Percentiles rank a stretch among this genome's conserved stretches.
Evolutionary conservation across 1,140 invertebrate genomes (phyloP).

Genomic region (Meloidogyne floridensis): DNA sequence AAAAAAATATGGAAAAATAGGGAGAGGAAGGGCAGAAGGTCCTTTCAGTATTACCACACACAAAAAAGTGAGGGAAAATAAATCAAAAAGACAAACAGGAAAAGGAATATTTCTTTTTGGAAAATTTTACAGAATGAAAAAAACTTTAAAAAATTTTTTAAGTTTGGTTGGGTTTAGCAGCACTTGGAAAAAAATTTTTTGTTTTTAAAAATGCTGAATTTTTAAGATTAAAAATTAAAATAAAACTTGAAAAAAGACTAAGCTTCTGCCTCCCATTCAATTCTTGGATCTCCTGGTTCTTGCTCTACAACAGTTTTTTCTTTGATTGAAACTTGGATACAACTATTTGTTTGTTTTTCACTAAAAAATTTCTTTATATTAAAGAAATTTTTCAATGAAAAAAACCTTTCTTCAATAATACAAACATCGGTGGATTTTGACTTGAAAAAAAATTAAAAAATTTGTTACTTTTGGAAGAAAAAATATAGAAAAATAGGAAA

Average conservation of each 20-base stretch:
- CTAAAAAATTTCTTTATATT: neutral
- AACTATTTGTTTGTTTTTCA: neutral
- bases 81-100: neutral
- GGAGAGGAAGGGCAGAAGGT: no score
- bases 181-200: neutral
- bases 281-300: neutral
- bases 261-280: neutral
- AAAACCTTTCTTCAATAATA: constrained; percentile 7
- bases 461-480: no score
- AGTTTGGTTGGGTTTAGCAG: neutral
- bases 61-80: neutral
- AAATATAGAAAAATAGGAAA: no score
- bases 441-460: neutral
- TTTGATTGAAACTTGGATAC: neutral
- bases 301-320: neutral
- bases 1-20: no score
- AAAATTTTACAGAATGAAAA: constrained; percentile 3
- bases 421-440: neutral
- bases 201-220: neutral
- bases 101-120: neutral
- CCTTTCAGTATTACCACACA: no score
- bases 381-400: neutral
- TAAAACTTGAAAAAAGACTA: neutral
- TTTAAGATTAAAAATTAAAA: neutral
- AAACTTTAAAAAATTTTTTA: neutral